phyloP scores from a whole-genome alignment of 2,113 vertebrate genomes.

The Paradoxurus hermaphroditus region DNA sequence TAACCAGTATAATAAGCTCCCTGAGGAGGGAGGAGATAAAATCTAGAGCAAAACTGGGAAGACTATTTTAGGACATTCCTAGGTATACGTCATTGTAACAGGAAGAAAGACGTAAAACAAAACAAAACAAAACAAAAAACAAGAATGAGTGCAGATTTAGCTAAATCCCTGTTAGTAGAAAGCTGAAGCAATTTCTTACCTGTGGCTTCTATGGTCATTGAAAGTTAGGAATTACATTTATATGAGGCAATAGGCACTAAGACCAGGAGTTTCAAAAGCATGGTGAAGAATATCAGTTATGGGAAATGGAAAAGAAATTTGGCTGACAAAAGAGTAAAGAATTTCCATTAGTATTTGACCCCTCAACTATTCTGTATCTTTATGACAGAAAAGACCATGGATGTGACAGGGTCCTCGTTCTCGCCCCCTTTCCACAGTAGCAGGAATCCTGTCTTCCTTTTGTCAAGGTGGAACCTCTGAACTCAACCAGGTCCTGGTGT shows the following conservation, averaged over 20 bases:
- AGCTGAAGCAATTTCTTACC: not conserved
- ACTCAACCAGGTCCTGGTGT: not conserved
- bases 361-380: not conserved
- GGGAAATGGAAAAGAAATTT: not conserved
- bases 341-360: not conserved
- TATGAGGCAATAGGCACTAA: not conserved
- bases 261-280: not conserved
- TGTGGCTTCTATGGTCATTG: not conserved
- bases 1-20: not conserved
- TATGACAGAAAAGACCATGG: not conserved
- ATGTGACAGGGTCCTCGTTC: too few relatives aligned
- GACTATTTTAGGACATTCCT: not conserved
- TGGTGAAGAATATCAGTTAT: not conserved
- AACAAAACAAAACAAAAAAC: too few relatives aligned
- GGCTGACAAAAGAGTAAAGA: not conserved
- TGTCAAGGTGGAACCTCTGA: not conserved
- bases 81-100: not conserved
- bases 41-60: slow-evolving; percentile 1
- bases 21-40: not conserved
- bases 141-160: not conserved
- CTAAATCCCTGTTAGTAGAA: not conserved
- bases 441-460: not conserved
- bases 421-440: not conserved
- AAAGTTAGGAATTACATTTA: not conserved
- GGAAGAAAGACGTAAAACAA: not conserved